A percentile compares a stretch with the other conserved stretches of the same genome.
These are phyloP conservation scores for Myotis vivesi DNA, from an alignment of 2,797 vertebrate genomes.

Conservation along the genomic window DNA sequence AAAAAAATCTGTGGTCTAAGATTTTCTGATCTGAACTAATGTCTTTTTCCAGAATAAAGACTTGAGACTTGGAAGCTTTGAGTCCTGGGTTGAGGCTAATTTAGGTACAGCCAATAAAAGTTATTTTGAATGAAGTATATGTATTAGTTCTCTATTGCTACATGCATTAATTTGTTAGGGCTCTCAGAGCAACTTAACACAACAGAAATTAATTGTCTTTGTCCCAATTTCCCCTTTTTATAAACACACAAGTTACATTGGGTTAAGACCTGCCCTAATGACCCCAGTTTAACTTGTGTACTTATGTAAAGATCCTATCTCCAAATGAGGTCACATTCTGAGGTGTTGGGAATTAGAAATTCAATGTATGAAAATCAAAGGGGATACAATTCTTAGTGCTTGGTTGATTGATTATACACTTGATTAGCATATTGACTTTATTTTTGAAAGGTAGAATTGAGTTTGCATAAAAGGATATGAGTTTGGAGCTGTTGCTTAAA, in stretches of 20 bases:
- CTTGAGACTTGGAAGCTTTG: background rate
- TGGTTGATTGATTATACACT: background rate
- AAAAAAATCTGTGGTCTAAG: background rate
- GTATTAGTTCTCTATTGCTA: background rate
- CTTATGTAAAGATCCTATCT: background rate
- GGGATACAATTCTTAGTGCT: background rate
- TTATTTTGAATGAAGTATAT: constrained; percentile 18
- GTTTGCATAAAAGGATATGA: constrained; percentile 10
- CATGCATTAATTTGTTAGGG: background rate
- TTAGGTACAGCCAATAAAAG: background rate
- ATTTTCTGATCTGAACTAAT: background rate
- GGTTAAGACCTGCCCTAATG: background rate
- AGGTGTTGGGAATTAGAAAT: background rate
- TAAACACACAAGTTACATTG: background rate
- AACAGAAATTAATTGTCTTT: background rate
- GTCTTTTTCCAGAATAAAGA: background rate
- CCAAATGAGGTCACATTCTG: background rate
- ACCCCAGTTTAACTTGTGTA: background rate
- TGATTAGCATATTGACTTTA: background rate
- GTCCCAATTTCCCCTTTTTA: background rate
- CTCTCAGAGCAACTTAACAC: background rate
- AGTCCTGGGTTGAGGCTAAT: background rate
- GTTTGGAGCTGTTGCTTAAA: background rate
- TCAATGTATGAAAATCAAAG: background rate
- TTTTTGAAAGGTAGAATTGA: background rate